Percentiles rank a stretch among this genome's conserved stretches.
Evolutionary conservation across 2,888 invertebrate species (phyloP).

Genomic region (Acleris laterana): DNA sequence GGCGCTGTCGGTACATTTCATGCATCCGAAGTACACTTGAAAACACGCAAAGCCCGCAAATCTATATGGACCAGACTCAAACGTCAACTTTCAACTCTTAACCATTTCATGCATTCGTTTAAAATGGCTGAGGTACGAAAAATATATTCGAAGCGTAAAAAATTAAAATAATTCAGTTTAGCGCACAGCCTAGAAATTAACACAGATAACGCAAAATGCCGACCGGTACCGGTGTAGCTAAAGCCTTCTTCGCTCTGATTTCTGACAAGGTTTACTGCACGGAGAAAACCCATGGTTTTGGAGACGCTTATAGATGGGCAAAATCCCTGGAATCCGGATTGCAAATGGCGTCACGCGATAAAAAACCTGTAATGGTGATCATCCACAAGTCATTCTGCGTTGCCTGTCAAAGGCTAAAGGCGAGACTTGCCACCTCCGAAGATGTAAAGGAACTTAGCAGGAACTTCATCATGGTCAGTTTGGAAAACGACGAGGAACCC

Average conservation of each 20-base stretch:
- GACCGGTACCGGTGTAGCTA: slow-evolving; percentile 55
- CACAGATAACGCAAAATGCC: slow-evolving; percentile 53
- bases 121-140: slow-evolving; percentile 55
- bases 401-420: slow-evolving; percentile 86
- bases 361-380: slow-evolving; percentile 86
- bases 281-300: slow-evolving; percentile 63
- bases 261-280: slow-evolving; percentile 60
- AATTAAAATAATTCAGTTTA: slow-evolving; percentile 51
- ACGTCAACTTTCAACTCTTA: slow-evolving; percentile 38
- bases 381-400: slow-evolving; percentile 88
- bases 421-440: slow-evolving; percentile 83
- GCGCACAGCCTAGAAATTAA: not conserved
- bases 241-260: slow-evolving; percentile 57
- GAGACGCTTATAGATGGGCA: slow-evolving; percentile 74
- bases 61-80: slow-evolving; percentile 43
- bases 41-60: slow-evolving; percentile 5
- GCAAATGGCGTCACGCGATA: slow-evolving; percentile 67
- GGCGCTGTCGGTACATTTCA: slow-evolving; percentile 1
- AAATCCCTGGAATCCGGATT: slow-evolving; percentile 74
- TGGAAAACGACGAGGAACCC: slow-evolving; percentile 85
- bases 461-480: slow-evolving; percentile 87
- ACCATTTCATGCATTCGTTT: slow-evolving; percentile 39
- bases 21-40: not conserved
- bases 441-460: slow-evolving; percentile 84
- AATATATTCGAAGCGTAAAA: slow-evolving; percentile 45